Percentiles rank a stretch among this genome's conserved stretches.
phyloP scores from a whole-genome alignment of 1,140 invertebrate genomes.

The Oreohelix idahoensis region DNA sequence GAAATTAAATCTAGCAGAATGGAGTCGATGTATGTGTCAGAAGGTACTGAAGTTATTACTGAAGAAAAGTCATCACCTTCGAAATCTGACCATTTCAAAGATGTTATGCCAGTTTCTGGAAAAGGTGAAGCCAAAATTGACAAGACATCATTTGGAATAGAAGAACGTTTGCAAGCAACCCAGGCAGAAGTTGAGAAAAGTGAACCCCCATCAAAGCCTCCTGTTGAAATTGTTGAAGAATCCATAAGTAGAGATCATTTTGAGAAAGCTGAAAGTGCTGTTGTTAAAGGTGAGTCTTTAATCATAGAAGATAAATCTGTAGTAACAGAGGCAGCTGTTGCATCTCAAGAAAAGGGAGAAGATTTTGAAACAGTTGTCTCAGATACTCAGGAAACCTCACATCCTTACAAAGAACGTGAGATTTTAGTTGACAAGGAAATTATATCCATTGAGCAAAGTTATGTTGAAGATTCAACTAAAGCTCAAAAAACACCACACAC shows the following conservation, averaged over 20 bases:
- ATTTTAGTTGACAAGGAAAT: not conserved
- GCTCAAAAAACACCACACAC: not conserved
- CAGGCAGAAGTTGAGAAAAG: not conserved
- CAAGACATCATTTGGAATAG: not conserved
- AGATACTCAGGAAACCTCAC: not conserved
- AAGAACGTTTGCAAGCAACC: not conserved
- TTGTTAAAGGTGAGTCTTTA: not conserved
- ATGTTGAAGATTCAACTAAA: not conserved
- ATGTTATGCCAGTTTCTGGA: not conserved
- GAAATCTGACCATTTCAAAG: not conserved
- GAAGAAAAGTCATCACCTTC: not conserved
- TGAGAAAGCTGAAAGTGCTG: not conserved
- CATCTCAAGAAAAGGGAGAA: slow-evolving; percentile 19
- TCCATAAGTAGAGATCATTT: not conserved
- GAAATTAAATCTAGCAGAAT: not conserved
- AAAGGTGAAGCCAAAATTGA: not conserved
- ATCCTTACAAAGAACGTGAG: not conserved
- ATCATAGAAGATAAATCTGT: not conserved
- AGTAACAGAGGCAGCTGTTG: not conserved
- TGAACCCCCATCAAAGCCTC: not conserved
- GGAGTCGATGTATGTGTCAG: not conserved
- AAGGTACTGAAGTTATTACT: not conserved
- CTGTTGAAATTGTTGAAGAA: not conserved
- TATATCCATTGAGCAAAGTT: not conserved
- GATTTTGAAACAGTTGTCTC: slow-evolving; percentile 3